Percentiles rank a stretch among this genome's conserved stretches.
Evolutionary conservation across 2,797 vertebrate species (phyloP).

Genomic region (Notolepis coatsorum): DNA sequence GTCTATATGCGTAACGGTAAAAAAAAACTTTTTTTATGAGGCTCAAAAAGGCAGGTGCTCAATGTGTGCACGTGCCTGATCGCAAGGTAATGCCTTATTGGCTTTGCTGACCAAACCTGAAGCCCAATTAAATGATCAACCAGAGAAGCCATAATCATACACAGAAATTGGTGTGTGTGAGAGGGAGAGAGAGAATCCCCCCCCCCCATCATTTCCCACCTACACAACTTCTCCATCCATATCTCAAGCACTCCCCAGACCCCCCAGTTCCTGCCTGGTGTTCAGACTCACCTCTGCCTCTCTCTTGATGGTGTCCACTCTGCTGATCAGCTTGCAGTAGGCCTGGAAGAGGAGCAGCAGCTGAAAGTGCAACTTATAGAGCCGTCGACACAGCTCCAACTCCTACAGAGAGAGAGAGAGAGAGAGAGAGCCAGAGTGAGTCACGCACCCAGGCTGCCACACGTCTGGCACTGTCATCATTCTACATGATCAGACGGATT

Average conservation of each 20-base stretch:
- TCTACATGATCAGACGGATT: constrained; percentile 60
- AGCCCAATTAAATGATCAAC: neutral
- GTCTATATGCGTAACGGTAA: too few relatives aligned
- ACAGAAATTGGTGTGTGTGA: neutral
- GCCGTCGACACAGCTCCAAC: constrained; percentile 94
- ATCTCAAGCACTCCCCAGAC: neutral
- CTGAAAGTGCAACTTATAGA: constrained; percentile 98
- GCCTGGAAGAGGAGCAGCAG: constrained; percentile 98
- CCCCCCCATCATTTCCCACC: too few relatives aligned
- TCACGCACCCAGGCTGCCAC: neutral
- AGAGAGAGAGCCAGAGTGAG: constrained; percentile 20
- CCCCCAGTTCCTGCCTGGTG: neutral
- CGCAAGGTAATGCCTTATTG: neutral
- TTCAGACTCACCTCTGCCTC: constrained; percentile 89
- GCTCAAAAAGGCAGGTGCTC: too few relatives aligned
- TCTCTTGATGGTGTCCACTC: constrained; percentile 93
- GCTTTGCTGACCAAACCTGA: constrained; percentile 1
- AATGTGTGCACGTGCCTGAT: too few relatives aligned
- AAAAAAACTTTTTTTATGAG: too few relatives aligned
- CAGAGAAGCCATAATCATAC: neutral
- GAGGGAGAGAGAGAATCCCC: neutral
- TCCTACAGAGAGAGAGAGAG: constrained; percentile 81
- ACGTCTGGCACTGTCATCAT: constrained; percentile 27
- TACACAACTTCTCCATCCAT: neutral
- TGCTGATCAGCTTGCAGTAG: constrained; percentile 96